Conservation (phyloP, 2,797 vertebrate genomes). For the Pipistrellus kuhlii region DNA sequence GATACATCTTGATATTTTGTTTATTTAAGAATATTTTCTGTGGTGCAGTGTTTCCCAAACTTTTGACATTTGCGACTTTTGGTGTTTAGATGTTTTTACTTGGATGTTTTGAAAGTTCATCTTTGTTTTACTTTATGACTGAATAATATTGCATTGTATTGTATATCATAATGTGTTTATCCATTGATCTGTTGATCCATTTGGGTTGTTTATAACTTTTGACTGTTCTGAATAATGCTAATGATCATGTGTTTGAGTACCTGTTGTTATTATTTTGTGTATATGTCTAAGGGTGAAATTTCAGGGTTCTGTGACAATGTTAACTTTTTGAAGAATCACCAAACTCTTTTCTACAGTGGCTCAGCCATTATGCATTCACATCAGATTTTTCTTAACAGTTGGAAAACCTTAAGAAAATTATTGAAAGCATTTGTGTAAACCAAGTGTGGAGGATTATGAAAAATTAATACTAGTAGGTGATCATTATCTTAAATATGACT, state of each 20-base stretch:
- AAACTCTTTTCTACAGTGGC: not conserved
- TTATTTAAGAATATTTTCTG: conserved; percentile 47
- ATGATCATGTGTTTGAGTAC: not conserved
- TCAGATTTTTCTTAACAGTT: not conserved
- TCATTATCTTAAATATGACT: not conserved
- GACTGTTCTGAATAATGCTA: not conserved
- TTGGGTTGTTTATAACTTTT: not conserved
- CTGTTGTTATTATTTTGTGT: not conserved
- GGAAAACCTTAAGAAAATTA: not conserved
- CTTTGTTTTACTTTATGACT: not conserved
- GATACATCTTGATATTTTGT: not conserved
- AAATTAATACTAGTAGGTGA: not conserved
- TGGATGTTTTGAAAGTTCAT: not conserved
- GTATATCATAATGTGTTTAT: not conserved
- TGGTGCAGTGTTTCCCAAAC: not conserved
- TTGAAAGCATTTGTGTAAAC: not conserved
- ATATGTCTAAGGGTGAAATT: not conserved
- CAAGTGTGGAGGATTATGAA: not conserved
- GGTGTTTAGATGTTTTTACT: not conserved
- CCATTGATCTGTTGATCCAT: not conserved
- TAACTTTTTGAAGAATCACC: not conserved
- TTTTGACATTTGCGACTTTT: not conserved
- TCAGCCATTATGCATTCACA: not conserved
- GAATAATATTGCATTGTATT: not conserved
- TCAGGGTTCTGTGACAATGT: not conserved